Percentiles rank a stretch among this genome's conserved stretches.
Conservation (phyloP, 2,113 vertebrate genomes). For the Carassius gibelio region DNA sequence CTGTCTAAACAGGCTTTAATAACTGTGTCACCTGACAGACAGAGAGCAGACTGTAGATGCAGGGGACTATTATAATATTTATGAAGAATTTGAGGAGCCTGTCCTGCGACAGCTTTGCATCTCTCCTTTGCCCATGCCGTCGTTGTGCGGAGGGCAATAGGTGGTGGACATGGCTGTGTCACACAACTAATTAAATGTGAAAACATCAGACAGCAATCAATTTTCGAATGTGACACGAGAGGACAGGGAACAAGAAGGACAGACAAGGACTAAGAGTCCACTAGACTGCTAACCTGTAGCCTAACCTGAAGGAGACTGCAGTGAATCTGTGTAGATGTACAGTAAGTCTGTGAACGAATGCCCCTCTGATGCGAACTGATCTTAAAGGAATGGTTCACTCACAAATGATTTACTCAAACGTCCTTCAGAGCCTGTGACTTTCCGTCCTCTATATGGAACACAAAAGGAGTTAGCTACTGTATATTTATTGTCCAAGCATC, state of each 20-base stretch:
- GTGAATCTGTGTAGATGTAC: slow-evolving; percentile 21
- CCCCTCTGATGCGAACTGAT: slow-evolving; percentile 14
- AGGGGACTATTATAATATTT: slow-evolving; percentile 27
- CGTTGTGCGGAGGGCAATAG: neutral
- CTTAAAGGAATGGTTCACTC: neutral
- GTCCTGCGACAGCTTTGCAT: neutral
- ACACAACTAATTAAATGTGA: slow-evolving; percentile 58
- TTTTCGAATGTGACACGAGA: slow-evolving; percentile 43
- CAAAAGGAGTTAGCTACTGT: neutral
- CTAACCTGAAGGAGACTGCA: slow-evolving; percentile 31
- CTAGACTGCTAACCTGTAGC: slow-evolving; percentile 22
- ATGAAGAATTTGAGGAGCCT: slow-evolving; percentile 13
- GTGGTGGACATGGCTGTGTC: slow-evolving; percentile 26
- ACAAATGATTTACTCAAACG: slow-evolving; percentile 2
- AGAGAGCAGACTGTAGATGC: slow-evolving; percentile 34
- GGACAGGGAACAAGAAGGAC: slow-evolving; percentile 40
- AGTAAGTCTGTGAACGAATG: slow-evolving; percentile 5
- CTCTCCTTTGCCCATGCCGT: neutral
- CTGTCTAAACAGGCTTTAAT: slow-evolving; percentile 10
- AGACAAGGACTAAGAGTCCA: neutral
- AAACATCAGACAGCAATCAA: slow-evolving; percentile 48
- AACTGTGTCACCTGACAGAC: slow-evolving; percentile 13
- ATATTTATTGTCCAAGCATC: neutral
- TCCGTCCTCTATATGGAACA: neutral
- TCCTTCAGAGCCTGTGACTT: slow-evolving; percentile 8